These are phyloP conservation scores for Oncorhynchus clarkii DNA, from an alignment of 2,113 vertebrate species.

Conservation along the genomic window DNA sequence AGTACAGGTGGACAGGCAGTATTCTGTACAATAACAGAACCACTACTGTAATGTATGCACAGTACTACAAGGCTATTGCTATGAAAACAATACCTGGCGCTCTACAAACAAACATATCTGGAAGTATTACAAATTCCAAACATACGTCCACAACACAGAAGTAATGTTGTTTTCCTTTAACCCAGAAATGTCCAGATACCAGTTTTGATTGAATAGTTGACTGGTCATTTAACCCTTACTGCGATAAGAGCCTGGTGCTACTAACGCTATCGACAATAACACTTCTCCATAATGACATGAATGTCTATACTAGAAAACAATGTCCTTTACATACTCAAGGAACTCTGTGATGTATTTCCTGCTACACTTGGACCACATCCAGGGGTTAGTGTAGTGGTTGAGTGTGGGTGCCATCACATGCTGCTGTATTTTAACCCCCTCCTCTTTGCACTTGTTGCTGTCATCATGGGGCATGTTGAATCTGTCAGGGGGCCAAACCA, in stretches of 20 bases:
- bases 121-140: no score
- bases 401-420: conserved; percentile 96
- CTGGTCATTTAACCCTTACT: not conserved
- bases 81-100: not conserved
- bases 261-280: not conserved
- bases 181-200: not conserved
- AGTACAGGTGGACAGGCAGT: conserved; percentile 51
- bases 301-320: not conserved
- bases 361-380: conserved; percentile 99
- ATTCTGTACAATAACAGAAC: conserved; percentile 24
- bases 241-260: not conserved
- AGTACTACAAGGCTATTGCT: not conserved
- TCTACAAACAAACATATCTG: not conserved
- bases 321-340: conserved; percentile 86
- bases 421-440: conserved; percentile 90
- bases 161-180: not conserved
- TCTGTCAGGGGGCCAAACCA: conserved; percentile 60
- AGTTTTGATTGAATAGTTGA: not conserved
- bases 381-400: conserved; percentile 97
- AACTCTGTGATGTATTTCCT: conserved; percentile 98
- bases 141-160: no score
- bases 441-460: conserved; percentile 95
- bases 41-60: not conserved
- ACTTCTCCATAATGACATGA: not conserved
- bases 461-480: conserved; percentile 99